A percentile compares a stretch with the other conserved stretches of the same genome.
phyloP scores from a whole-genome alignment of 2,888 invertebrate species.

The Pachymerium ferrugineum region DNA sequence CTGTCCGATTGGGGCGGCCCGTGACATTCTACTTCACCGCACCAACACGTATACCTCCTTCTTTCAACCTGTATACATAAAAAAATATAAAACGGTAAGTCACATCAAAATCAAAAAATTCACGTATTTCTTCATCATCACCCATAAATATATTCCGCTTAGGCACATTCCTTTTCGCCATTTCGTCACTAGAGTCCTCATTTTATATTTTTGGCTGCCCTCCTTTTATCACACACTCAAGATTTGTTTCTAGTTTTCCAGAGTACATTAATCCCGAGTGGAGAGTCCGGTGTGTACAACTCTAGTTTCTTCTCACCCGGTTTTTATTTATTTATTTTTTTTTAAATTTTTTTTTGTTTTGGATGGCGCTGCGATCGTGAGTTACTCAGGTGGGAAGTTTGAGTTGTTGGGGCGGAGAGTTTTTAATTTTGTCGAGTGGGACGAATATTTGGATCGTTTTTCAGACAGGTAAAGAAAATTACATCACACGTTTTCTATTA shows the following conservation, averaged over 20 bases:
- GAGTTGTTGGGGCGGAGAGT: background rate
- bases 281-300: too few relatives aligned
- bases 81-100: too few relatives aligned
- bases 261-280: background rate
- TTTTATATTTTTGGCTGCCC: conserved; percentile 20
- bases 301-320: background rate
- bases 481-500: too few relatives aligned
- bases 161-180: background rate
- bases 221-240: conserved; percentile 13
- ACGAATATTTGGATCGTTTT: conserved; percentile 2
- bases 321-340: background rate
- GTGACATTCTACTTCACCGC: background rate
- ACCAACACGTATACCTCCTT: background rate
- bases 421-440: background rate
- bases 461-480: background rate
- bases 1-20: background rate
- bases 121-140: too few relatives aligned
- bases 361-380: background rate
- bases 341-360: background rate
- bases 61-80: background rate
- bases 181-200: background rate
- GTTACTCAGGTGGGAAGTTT: conserved; percentile 24
- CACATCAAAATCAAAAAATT: too few relatives aligned
- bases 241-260: background rate
- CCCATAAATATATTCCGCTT: too few relatives aligned